These are phyloP conservation scores for Cepphus grylle DNA, from an alignment of 2,113 vertebrate species.

Conservation along the genomic window DNA sequence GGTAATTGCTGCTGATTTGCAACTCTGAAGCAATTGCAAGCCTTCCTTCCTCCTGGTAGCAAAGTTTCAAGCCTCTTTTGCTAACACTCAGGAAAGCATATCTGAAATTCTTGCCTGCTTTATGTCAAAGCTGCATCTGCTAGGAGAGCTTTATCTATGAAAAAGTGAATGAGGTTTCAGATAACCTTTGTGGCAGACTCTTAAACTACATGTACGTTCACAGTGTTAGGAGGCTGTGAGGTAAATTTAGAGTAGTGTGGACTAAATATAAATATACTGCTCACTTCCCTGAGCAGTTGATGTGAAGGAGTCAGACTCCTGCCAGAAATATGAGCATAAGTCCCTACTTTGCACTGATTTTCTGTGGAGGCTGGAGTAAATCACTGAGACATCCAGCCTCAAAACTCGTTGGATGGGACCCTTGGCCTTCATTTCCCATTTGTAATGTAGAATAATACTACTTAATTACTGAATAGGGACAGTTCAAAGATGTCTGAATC, in stretches of 20 bases:
- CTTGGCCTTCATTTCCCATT: background rate
- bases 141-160: conserved; percentile 28
- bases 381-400: background rate
- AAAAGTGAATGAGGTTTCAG: background rate
- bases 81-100: background rate
- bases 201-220: background rate
- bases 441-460: background rate
- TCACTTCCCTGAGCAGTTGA: background rate
- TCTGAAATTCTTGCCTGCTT: conserved; percentile 43
- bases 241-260: conserved; percentile 1
- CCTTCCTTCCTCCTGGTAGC: background rate
- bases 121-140: background rate
- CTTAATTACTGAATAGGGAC: background rate
- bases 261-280: conserved; percentile 27
- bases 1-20: background rate
- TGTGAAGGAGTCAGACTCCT: background rate
- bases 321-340: background rate
- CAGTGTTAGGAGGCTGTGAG: background rate
- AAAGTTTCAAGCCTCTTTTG: background rate
- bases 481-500: background rate
- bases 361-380: background rate
- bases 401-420: background rate
- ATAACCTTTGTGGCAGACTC: conserved; percentile 34
- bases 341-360: background rate
- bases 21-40: background rate